These are phyloP conservation scores for Mesitornis unicolor DNA, from an alignment of 2,113 vertebrate species.

Conservation along the genomic window DNA sequence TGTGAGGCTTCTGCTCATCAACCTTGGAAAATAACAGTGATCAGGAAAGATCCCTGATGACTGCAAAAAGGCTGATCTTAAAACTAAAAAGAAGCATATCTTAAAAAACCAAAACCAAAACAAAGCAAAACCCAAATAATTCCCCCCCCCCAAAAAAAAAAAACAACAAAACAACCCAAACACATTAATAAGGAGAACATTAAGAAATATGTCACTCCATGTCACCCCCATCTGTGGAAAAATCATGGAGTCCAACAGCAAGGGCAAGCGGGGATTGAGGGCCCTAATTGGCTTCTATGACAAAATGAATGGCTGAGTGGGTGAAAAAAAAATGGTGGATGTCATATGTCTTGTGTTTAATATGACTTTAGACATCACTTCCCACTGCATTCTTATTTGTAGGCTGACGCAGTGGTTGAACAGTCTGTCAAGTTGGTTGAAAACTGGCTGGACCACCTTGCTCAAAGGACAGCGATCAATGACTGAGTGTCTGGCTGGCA, in stretches of 20 bases:
- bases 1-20: neutral
- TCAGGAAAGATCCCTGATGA: neutral
- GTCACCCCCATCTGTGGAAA: neutral
- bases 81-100: neutral
- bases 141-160: too few relatives aligned
- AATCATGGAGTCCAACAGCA: neutral
- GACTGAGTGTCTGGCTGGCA: neutral
- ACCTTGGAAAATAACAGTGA: neutral
- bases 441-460: neutral
- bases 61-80: neutral
- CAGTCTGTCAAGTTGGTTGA: neutral
- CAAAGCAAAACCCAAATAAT: neutral
- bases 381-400: neutral
- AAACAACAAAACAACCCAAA: fast-evolving
- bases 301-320: neutral
- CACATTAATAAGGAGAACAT: neutral
- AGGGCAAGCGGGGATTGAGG: neutral
- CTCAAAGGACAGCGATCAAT: neutral
- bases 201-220: neutral
- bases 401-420: neutral
- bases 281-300: neutral
- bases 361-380: neutral
- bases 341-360: neutral
- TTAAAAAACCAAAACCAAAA: neutral
- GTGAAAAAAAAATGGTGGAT: neutral